Percentiles rank a stretch among this genome's conserved stretches.
Conservation (phyloP, 2,888 invertebrate genomes). For the Troglohyphantes excavatus region DNA sequence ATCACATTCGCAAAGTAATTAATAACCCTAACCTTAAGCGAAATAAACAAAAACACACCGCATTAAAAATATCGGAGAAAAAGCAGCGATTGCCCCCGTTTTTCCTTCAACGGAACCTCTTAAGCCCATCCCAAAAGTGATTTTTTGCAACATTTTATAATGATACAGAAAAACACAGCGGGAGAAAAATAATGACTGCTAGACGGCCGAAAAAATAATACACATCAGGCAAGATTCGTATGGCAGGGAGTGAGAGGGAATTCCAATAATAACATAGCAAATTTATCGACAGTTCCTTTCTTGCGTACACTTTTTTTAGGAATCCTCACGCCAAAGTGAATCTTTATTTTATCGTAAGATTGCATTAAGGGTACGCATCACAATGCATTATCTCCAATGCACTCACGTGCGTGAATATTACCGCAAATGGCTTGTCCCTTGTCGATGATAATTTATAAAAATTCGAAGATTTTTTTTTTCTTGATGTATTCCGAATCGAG, state of each 20-base stretch:
- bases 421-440: conserved; percentile 61
- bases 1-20: background rate
- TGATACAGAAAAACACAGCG: conserved; percentile 2
- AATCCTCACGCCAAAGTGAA: conserved; percentile 57
- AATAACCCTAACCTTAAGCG: background rate
- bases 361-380: conserved; percentile 47
- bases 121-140: conserved; percentile 4
- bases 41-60: background rate
- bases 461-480: conserved; percentile 2
- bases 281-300: conserved; percentile 62
- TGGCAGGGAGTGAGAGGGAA: conserved; percentile 1
- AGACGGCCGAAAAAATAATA: conserved; percentile 9
- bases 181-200: conserved; percentile 24
- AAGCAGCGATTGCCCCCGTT: background rate
- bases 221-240: conserved; percentile 13
- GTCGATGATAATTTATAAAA: conserved; percentile 45
- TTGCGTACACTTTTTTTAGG: background rate
- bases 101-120: conserved; percentile 10
- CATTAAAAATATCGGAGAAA: background rate
- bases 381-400: conserved; percentile 46
- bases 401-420: conserved; percentile 64
- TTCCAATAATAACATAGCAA: conserved; percentile 64
- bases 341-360: conserved; percentile 67
- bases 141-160: conserved; percentile 32
- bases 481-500: background rate